Conservation (phyloP, 2,888 invertebrate species). For the Physocephala rufipes region DNA sequence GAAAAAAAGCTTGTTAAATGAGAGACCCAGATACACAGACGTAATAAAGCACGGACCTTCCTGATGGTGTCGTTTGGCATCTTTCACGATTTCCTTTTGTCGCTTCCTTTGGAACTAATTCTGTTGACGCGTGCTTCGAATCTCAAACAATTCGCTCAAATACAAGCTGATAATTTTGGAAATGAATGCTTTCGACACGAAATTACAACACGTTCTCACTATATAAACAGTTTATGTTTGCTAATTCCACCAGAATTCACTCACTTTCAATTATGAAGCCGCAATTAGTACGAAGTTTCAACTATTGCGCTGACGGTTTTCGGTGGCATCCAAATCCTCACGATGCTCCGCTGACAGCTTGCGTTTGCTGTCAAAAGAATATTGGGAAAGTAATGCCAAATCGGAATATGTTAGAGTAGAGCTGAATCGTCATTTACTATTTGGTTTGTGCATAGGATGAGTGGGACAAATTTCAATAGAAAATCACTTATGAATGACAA, state of each 20-base stretch:
- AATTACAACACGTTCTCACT: background rate
- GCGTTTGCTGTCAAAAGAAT: too few species aligned
- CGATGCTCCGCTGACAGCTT: too few species aligned
- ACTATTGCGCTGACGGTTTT: background rate
- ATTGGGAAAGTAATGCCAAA: too few species aligned
- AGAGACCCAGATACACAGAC: background rate
- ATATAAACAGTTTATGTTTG: background rate
- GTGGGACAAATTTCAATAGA: too few species aligned
- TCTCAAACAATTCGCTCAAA: too few species aligned
- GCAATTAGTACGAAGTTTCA: background rate
- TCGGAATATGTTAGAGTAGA: too few species aligned
- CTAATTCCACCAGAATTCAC: background rate
- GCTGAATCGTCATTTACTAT: too few species aligned
- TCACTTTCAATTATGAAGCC: background rate
- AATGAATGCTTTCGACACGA: too few species aligned
- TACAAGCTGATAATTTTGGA: too few species aligned
- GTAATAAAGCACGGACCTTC: conserved; percentile 50
- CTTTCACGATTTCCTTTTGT: conserved; percentile 33
- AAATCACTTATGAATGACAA: too few species aligned
- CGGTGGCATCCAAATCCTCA: background rate
- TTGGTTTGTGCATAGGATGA: too few species aligned
- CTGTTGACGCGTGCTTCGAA: conserved; percentile 11
- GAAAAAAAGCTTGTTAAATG: background rate
- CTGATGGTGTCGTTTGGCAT: conserved; percentile 62
- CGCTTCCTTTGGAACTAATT: background rate